phyloP scores from a whole-genome alignment of 2,797 vertebrate genomes.

The Gobio occitaniae region DNA sequence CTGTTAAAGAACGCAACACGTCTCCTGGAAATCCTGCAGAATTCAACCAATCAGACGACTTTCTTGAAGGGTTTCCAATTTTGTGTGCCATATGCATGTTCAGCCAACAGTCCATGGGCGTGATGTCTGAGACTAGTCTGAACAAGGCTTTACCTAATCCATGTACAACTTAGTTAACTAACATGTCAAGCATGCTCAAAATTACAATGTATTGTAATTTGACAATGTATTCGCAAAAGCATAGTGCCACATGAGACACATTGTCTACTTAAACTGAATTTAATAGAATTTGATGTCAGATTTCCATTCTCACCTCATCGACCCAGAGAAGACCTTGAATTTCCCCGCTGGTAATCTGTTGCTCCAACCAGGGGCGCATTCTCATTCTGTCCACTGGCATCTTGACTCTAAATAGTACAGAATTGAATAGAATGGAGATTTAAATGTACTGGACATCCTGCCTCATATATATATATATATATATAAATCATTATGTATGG shows the following conservation, averaged over 20 bases:
- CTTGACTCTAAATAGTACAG: slow-evolving; percentile 66
- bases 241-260: not conserved
- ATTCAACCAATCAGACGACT: too few species aligned
- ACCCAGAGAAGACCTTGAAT: slow-evolving; percentile 95
- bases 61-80: too few species aligned
- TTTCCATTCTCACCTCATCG: slow-evolving; percentile 82
- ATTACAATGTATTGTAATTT: not conserved
- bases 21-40: too few species aligned
- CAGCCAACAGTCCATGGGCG: too few species aligned
- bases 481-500: not conserved
- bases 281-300: not conserved
- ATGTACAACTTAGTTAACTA: not conserved
- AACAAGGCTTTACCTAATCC: not conserved
- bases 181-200: not conserved
- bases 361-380: slow-evolving; percentile 97
- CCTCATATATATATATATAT: too few species aligned
- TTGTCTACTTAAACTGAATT: not conserved
- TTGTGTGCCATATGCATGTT: too few species aligned
- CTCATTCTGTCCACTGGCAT: slow-evolving; percentile 99
- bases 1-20: too few species aligned
- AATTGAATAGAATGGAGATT: not conserved
- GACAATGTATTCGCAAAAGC: not conserved
- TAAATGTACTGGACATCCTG: not conserved
- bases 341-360: slow-evolving; percentile 91
- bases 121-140: too few species aligned